A percentile compares a stretch with the other conserved stretches of the same genome.
Evolutionary conservation across 1,140 invertebrate species (phyloP).

Genomic region (Macrosteles quadrilineatus): DNA sequence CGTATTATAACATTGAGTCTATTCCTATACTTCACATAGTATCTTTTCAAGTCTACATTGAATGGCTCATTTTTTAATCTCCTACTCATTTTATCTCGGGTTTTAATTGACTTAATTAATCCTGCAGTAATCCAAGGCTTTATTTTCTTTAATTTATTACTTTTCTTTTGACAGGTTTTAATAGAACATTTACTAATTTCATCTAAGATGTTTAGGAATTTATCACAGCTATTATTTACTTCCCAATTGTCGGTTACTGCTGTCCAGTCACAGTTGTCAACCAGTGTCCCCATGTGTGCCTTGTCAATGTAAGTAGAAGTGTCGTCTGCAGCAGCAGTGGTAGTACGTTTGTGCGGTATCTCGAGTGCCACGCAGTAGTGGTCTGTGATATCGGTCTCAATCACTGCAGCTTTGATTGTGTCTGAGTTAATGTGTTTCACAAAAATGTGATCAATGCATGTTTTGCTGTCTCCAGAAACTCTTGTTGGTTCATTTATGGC

Average conservation of each 20-base stretch:
- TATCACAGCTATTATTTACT: background rate
- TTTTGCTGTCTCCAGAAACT: background rate
- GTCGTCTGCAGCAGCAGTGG: background rate
- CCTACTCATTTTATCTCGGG: background rate
- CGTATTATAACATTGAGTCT: background rate
- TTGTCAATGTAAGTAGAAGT: background rate
- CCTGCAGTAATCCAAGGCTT: background rate
- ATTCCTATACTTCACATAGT: background rate
- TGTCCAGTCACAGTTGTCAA: background rate
- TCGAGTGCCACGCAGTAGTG: background rate
- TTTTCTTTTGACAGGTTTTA: background rate
- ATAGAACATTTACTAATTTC: background rate
- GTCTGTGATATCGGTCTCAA: background rate
- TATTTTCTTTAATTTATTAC: background rate
- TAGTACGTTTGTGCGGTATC: background rate
- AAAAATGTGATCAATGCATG: conserved; percentile 23
- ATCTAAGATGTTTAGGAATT: background rate
- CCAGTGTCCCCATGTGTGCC: background rate
- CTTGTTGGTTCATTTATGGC: background rate
- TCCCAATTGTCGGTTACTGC: background rate
- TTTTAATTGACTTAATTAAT: background rate
- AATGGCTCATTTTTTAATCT: background rate
- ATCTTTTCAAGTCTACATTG: background rate
- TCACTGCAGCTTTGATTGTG: background rate
- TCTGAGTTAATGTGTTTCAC: background rate